Percentiles rank a stretch among this genome's conserved stretches.
Evolutionary conservation across 1,140 invertebrate genomes (phyloP).

Genomic region (Portunus trituberculatus): DNA sequence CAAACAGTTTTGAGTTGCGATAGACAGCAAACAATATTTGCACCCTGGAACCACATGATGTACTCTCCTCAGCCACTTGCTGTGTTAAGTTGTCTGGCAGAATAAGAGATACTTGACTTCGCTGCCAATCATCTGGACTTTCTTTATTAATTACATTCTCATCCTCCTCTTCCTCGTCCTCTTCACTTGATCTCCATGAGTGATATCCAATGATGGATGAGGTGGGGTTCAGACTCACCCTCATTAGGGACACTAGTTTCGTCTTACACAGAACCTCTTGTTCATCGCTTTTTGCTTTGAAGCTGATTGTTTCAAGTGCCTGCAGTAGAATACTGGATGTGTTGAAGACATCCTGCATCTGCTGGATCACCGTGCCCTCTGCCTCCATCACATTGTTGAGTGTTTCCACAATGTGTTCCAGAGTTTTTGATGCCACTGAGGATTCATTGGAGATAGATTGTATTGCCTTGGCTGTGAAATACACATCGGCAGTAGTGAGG

Average conservation of each 20-base stretch:
- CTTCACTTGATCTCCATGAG: not conserved
- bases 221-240: constrained; percentile 53
- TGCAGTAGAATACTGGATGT: constrained; percentile 66
- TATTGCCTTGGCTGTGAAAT: constrained; percentile 61
- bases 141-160: constrained; percentile 10
- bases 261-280: constrained; percentile 36
- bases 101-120: constrained; percentile 69
- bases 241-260: constrained; percentile 44
- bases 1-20: constrained; percentile 67
- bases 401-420: constrained; percentile 69
- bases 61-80: constrained; percentile 12
- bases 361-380: not conserved
- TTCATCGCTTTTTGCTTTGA: constrained; percentile 32
- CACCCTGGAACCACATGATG: not conserved
- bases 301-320: constrained; percentile 68
- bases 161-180: not conserved
- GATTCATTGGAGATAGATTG: constrained; percentile 27
- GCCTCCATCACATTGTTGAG: constrained; percentile 69
- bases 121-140: not conserved
- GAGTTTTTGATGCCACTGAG: not conserved
- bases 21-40: constrained; percentile 66
- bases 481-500: constrained; percentile 59
- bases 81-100: constrained; percentile 68
- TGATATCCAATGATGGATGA: constrained; percentile 67
- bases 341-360: constrained; percentile 63